Evolutionary conservation across 1,140 invertebrate species (phyloP), one percentile per base, ranked within the genome.

Genomic region (Zaprionus taronus): DNA sequence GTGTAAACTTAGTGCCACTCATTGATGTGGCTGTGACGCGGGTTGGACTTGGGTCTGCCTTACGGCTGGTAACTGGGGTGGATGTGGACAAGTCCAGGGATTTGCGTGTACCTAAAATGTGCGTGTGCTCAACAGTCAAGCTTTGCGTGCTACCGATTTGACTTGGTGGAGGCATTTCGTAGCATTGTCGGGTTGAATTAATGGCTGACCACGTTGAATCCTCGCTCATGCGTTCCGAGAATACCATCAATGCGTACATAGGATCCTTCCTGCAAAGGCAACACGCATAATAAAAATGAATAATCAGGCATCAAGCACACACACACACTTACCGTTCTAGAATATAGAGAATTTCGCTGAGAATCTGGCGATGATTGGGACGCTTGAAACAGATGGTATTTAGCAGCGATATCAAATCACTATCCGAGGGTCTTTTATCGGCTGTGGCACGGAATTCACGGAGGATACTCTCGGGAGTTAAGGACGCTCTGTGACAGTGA

Each of bases 201-300:
- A 15, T 17, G 22, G 44, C 9, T 14, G 24, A 14, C 60, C 51
- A 63, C 60, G 34, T 14, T 24, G 22, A 5, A 5, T 72, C 69
- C 9, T 75, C 56, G 11, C 44, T 64, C 24, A 70, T 90, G n/a
- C 85, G 80, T 57, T 91, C 81, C 9, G 80, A 41, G 51, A 92
- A 92, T 31, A 86, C 60, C 2, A 92, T 61, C 56, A 92, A 55
- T 56, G 86, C 92, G 51, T 78, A 91, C 62, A 83, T 83, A 5
- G 91, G 91, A 80, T 92, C 91, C 65, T 83, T 92, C 6, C 90
- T 79, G 62, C 20, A 20, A 20, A 31, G 5, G 20, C 5, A 31
- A 53, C 4, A 24, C 9, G 17, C 26, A 47, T 17, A 5, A 28
- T n/a, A 4, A 38, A 38, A 38, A 15, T 4, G 4, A 14, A 38